phyloP scores from a whole-genome alignment of 37 sponge, comb jelly and placozoan genomes.

The Theonella swinhoei region DNA sequence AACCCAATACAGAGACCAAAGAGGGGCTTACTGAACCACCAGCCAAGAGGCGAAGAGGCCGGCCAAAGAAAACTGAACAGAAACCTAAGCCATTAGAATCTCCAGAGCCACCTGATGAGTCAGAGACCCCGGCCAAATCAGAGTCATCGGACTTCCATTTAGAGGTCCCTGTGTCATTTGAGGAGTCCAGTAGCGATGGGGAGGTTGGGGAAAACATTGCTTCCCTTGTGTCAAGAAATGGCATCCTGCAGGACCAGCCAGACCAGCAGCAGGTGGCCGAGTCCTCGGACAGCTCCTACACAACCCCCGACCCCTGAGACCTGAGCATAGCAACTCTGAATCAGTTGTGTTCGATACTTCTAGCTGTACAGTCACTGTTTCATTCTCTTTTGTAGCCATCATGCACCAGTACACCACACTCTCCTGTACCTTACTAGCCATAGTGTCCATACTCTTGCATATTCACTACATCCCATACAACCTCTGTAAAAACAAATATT shows the following conservation, averaged over 20 bases:
- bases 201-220: neutral
- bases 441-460: too few relatives aligned
- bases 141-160: neutral
- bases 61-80: neutral
- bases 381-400: neutral
- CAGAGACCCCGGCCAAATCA: neutral
- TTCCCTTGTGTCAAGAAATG: neutral
- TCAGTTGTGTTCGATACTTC: neutral
- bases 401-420: too few relatives aligned
- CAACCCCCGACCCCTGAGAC: neutral
- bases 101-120: neutral
- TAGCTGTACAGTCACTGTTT: neutral
- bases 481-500: too few relatives aligned
- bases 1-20: neutral
- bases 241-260: neutral
- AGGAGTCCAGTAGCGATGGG: neutral
- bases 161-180: neutral
- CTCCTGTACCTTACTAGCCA: too few relatives aligned
- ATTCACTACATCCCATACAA: too few relatives aligned
- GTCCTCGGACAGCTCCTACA: neutral
- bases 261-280: neutral
- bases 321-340: neutral
- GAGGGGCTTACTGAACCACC: neutral
- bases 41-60: neutral
- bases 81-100: neutral